Base-by-base conservation (phyloP, 2,888 invertebrate species). In the Callyntrura sp. region DNA sequence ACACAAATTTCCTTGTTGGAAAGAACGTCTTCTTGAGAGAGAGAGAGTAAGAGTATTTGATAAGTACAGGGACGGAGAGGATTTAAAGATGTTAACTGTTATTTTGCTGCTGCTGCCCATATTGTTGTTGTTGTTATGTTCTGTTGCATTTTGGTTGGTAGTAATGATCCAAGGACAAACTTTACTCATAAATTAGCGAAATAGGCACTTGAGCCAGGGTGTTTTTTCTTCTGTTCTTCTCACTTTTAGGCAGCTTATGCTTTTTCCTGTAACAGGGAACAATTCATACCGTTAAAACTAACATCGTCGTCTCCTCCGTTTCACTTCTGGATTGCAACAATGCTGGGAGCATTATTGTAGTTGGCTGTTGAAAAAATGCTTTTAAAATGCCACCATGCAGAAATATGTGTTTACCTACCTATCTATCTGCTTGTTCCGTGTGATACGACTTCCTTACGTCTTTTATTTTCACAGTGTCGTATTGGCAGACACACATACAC, bases 111-210 rank as follows among this genome's bases (percentile, higher is more conserved):
- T 73, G 35, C 11, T 73, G 51, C 28, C 68, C 83, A 68, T 51
- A 70, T 70, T 84, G 83, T 70, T 51, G 73, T 17, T 84, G 48
- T 85, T 82, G 70, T 76, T 76, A 9, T 45, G 23, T 83, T 48
- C 45, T 87, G 60, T 87, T 87, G 87, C 87, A 86, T 79, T 79
- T 86, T 68, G 68, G 17, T 86, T 68, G 68, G 17, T 87, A 81
- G 91, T 91, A 91, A 91, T 92, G 87, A 92, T 91, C 81, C 90
- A 91, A 70, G 79, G 91, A 87, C 83, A 92, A 92, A 92, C 86
- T 92, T 92, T 92, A 12, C 90, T 90, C 91, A 91, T 92, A 92
- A 92, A 92, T 92, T 91, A 91, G 76, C 45, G 17, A 68, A 85
- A 81, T 85, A 89, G 79, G 89, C 79, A 89, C 78, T 85, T 81